Conservation (phyloP, 2,888 invertebrate species). For the Brenthis ino region DNA sequence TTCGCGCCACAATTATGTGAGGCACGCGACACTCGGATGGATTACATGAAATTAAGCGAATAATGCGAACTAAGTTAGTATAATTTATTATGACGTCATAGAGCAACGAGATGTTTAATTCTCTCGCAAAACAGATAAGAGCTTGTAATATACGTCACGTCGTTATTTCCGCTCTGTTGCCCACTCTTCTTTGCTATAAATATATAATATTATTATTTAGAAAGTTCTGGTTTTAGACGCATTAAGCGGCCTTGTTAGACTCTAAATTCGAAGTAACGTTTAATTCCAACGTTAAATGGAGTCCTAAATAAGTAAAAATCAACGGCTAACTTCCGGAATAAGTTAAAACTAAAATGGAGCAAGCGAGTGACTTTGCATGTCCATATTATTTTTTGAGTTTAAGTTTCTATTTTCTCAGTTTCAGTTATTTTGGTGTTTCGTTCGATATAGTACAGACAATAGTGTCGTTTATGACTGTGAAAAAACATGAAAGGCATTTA, state of each 20-base stretch:
- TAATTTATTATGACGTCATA: constrained; percentile 55
- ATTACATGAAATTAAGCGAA: constrained; percentile 75
- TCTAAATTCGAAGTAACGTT: constrained; percentile 2
- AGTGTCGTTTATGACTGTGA: constrained; percentile 4
- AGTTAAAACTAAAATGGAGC: constrained; percentile 9
- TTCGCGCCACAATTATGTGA: constrained; percentile 70
- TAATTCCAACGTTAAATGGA: neutral
- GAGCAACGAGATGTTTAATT: constrained; percentile 30
- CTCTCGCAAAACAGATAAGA: constrained; percentile 1
- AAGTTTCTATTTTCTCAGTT: constrained; percentile 11
- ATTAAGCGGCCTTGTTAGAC: neutral
- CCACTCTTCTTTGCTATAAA: neutral
- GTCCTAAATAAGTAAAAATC: neutral
- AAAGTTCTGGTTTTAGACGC: constrained; percentile 5
- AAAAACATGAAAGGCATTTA: constrained; percentile 30
- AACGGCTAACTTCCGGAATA: constrained; percentile 18
- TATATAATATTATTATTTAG: neutral
- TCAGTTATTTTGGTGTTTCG: constrained; percentile 12
- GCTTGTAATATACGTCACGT: constrained; percentile 7
- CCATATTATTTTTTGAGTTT: constrained; percentile 7
- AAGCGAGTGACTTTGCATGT: constrained; percentile 35
- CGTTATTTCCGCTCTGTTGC: neutral
- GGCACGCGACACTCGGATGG: constrained; percentile 70
- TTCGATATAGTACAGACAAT: neutral
- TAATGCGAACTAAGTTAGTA: constrained; percentile 67